A percentile compares a stretch with the other conserved stretches of the same genome.
phyloP scores from a whole-genome alignment of 1,140 invertebrate species.

The Scaptomyza pallida region DNA sequence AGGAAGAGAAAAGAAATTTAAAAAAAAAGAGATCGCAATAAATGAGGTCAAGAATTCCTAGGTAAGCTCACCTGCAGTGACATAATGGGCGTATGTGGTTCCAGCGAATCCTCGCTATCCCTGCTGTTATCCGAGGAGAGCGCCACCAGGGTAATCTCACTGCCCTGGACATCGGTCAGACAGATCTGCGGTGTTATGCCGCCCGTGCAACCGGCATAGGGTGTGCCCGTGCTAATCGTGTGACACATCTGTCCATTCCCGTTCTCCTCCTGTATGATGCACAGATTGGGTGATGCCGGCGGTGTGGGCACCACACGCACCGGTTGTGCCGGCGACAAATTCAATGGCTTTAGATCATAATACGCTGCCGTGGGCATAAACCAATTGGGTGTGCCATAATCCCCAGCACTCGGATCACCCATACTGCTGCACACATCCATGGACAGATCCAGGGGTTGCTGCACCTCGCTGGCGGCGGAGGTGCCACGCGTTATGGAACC shows the following conservation, averaged over 20 bases:
- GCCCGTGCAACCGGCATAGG: constrained; percentile 70
- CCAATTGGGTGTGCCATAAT: constrained; percentile 69
- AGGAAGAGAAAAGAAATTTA: too few species aligned
- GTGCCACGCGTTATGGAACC: constrained; percentile 91
- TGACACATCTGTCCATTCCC: constrained; percentile 75
- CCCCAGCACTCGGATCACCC: constrained; percentile 38
- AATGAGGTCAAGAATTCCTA: too few species aligned
- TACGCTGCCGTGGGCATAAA: constrained; percentile 80
- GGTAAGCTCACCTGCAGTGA: constrained; percentile 70
- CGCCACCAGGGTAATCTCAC: constrained; percentile 90
- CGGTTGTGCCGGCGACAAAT: constrained; percentile 86
- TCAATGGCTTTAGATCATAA: constrained; percentile 85
- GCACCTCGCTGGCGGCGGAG: constrained; percentile 84
- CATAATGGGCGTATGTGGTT: constrained; percentile 81
- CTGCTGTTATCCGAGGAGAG: constrained; percentile 88
- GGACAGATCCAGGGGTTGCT: constrained; percentile 77
- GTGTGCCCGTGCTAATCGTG: constrained; percentile 73
- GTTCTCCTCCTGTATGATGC: constrained; percentile 94
- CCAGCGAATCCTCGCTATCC: constrained; percentile 84
- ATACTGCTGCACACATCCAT: constrained; percentile 72
- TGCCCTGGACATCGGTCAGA: constrained; percentile 94
- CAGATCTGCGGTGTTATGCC: constrained; percentile 90
- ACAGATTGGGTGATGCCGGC: constrained; percentile 87
- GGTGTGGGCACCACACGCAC: constrained; percentile 80
- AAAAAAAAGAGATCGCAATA: too few species aligned